These are phyloP conservation scores for Stegostoma tigrinum DNA, from an alignment of 2,113 vertebrate species.

Conservation along the genomic window DNA sequence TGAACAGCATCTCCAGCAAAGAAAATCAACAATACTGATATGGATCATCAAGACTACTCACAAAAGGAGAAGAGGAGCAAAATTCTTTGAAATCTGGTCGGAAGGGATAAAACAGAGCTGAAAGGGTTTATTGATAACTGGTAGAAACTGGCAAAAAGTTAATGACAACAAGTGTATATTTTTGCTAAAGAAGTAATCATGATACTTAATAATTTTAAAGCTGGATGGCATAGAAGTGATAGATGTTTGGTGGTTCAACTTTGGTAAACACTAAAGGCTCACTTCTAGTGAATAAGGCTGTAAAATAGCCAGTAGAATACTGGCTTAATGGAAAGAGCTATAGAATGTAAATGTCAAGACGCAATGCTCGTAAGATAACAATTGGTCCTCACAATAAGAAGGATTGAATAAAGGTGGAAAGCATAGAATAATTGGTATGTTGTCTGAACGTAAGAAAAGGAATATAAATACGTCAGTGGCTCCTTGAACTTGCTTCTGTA, in stretches of 20 bases:
- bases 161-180: neutral
- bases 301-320: conserved; percentile 3
- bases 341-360: neutral
- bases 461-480: neutral
- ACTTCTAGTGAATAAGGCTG: neutral
- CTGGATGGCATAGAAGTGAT: neutral
- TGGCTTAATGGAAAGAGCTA: neutral
- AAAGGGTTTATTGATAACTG: neutral
- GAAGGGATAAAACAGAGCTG: neutral
- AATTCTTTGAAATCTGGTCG: neutral
- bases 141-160: neutral
- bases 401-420: neutral
- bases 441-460: neutral
- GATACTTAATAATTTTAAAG: neutral
- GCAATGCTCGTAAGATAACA: neutral
- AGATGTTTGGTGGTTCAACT: neutral
- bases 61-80: neutral
- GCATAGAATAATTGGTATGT: neutral
- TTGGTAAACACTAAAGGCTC: neutral
- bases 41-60: neutral
- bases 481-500: neutral
- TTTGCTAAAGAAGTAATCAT: neutral
- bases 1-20: neutral
- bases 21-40: neutral
- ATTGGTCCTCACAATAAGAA: neutral